These are phyloP conservation scores for Mirza zaza DNA, from an alignment of 2,113 vertebrate genomes.

Conservation along the genomic window DNA sequence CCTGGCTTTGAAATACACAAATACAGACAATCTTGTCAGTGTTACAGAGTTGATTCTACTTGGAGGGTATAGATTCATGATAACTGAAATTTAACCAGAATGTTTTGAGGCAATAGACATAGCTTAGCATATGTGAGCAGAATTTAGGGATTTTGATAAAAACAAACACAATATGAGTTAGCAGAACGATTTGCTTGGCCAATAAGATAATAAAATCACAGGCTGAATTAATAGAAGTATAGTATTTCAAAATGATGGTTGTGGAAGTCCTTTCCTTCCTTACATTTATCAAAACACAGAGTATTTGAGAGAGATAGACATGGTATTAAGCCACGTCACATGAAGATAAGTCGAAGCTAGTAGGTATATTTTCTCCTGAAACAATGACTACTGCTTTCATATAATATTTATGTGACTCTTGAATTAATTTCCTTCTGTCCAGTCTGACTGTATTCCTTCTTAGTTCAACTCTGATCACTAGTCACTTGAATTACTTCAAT, in stretches of 20 bases:
- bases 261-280: constrained; percentile 1
- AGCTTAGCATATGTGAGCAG: neutral
- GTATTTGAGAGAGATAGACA: neutral
- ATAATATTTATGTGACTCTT: neutral
- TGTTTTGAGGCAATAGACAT: neutral
- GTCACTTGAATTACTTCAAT: neutral
- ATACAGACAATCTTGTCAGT: neutral
- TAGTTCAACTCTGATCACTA: neutral
- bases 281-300: neutral
- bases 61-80: neutral
- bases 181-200: neutral
- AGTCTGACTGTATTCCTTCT: neutral
- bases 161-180: neutral
- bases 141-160: constrained; percentile 30
- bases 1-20: neutral
- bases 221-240: neutral
- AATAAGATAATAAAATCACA: constrained; percentile 29
- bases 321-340: neutral
- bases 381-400: neutral
- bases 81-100: neutral
- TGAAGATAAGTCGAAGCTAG: neutral
- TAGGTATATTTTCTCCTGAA: neutral
- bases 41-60: neutral
- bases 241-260: neutral
- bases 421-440: constrained; percentile 21